Evolutionary conservation across 2,888 invertebrate genomes (phyloP).

Genomic region (Volucella bombylans): DNA sequence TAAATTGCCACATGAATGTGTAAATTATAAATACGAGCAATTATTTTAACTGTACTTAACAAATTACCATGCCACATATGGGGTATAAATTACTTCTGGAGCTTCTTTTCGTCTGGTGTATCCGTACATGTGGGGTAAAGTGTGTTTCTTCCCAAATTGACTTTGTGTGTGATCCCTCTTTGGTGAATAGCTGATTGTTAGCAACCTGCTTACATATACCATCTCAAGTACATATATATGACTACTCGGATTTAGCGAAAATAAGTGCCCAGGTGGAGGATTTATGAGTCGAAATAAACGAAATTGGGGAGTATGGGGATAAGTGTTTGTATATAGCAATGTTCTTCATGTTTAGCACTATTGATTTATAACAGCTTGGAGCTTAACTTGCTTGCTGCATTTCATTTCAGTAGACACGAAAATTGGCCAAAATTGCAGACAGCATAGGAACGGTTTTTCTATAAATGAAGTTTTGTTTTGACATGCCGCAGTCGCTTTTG

Average conservation of each 20-base stretch:
- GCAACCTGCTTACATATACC: constrained; percentile 11
- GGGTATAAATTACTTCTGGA: constrained; percentile 76
- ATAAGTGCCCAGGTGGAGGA: constrained; percentile 64
- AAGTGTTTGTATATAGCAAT: constrained; percentile 50
- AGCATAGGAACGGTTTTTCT: too few relatives aligned
- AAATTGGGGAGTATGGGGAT: constrained; percentile 54
- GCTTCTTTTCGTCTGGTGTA: constrained; percentile 48
- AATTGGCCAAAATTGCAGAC: too few relatives aligned
- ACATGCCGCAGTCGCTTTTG: too few relatives aligned
- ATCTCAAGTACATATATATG: constrained; percentile 3
- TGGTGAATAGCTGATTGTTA: constrained; percentile 1
- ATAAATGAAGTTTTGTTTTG: too few relatives aligned
- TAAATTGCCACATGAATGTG: constrained; percentile 82
- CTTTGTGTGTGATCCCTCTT: constrained; percentile 30
- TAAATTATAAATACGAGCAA: constrained; percentile 83
- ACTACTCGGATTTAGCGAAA: constrained; percentile 47
- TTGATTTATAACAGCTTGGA: constrained; percentile 28
- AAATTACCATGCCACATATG: constrained; percentile 83
- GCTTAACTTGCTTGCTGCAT: constrained; percentile 17
- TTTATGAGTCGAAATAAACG: constrained; percentile 63
- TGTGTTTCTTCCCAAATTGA: constrained; percentile 55
- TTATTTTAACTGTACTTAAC: constrained; percentile 83
- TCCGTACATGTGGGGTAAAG: constrained; percentile 44
- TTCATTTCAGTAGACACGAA: neutral
- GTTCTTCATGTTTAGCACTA: constrained; percentile 55